Conservation (phyloP, 1,140 invertebrate species). For the Drosophila carrolli region DNA sequence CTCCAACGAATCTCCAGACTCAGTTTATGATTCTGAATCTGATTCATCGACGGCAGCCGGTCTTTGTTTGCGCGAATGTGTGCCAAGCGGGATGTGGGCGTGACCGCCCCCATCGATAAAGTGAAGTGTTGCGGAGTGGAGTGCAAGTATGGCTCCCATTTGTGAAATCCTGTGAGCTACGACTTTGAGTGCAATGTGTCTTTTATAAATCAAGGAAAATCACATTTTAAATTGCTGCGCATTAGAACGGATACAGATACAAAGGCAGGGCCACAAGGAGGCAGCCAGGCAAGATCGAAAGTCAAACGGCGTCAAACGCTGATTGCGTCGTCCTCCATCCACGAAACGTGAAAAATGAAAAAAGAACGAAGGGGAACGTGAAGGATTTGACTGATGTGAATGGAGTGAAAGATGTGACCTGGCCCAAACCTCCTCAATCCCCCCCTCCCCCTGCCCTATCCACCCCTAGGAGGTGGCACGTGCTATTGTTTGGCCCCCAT, state of each 20-base stretch:
- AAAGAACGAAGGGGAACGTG: conserved; percentile 27
- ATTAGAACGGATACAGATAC: conserved; percentile 73
- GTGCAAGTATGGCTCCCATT: conserved; percentile 15
- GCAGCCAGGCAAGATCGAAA: conserved; percentile 59
- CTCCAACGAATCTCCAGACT: conserved; percentile 7
- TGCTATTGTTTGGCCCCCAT: conserved; percentile 51
- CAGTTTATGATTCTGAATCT: conserved; percentile 2
- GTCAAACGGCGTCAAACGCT: conserved; percentile 71
- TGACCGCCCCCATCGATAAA: conserved; percentile 32
- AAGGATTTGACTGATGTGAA: conserved; percentile 59
- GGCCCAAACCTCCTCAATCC: conserved; percentile 1
- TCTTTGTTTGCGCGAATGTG: conserved; percentile 54
- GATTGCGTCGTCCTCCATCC: conserved; percentile 67
- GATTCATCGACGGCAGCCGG: conserved; percentile 18
- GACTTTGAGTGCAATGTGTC: conserved; percentile 71
- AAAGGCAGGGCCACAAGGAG: conserved; percentile 55
- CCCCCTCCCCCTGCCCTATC: not conserved
- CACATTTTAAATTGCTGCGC: conserved; percentile 78
- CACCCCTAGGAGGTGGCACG: conserved; percentile 21
- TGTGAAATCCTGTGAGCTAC: conserved; percentile 20
- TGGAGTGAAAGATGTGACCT: conserved; percentile 53
- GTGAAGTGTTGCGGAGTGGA: conserved; percentile 26
- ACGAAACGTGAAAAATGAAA: conserved; percentile 25
- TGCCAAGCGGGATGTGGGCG: conserved; percentile 52
- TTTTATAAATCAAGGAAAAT: conserved; percentile 81